Evolutionary conservation across 2,888 invertebrate genomes (phyloP), one percentile per base, ranked within the genome.

Genomic region (Idaea straminata): DNA sequence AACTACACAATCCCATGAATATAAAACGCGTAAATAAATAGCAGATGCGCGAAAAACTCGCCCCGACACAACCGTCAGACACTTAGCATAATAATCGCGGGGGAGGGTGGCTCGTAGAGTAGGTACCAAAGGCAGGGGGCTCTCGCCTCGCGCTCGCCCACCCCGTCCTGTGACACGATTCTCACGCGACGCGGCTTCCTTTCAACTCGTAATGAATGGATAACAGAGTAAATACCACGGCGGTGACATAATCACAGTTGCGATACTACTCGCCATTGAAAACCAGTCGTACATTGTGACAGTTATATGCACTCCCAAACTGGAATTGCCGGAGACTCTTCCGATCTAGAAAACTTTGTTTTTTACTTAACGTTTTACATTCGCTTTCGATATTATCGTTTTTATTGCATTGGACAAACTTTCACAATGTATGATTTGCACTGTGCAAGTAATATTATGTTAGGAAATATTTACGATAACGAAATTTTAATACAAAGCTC

Each of bases 1-100:
- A 81, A 80, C 81, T 83, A 72, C 84, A 82, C 86, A 89, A 87
- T 85, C 85, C 88, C 78, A 92, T 92, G 92, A 92, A 92, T 92
- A 91, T 89, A 91, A 91, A 92, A 84, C 87, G 87, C 89, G 89
- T 91, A 92, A 92, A 91, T 92, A 92, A 92, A 92, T 92, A 92
- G 90, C 92, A 92, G 92, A 92, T 92, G 92, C 90, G 91, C 91
- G 91, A 91, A 92, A 91, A 91, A 89, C 83, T 89, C 90, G 84
- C 89, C 91, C 91, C 87, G 86, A 78, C 82, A 80, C 83, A 85
- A 85, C 87, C 83, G 85, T 83, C 85, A 87, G 85, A 91, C 90
- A 90, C 91, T 91, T 92, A 89, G 91, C 92, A 91, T 91, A 90
- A 92, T 90, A 92, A 91, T 91, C 86, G 89, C 84, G 87, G 86